Evolutionary conservation across 2,888 invertebrate genomes (phyloP), one percentile per base, ranked within the genome.

Genomic region (Microctonus brassicae): DNA sequence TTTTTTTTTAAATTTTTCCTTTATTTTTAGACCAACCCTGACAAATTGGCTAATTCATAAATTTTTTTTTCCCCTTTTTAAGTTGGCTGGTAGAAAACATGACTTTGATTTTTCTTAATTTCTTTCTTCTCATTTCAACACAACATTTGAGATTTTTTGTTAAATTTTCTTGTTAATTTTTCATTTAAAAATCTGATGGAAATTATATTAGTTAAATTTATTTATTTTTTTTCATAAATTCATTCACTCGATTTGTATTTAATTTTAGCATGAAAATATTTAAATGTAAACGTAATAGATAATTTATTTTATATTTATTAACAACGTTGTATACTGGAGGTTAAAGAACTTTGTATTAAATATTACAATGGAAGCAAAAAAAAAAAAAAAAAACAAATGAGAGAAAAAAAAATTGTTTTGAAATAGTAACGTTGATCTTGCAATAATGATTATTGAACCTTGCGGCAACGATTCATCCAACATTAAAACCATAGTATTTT

Each of bases 21-120:
- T n/a, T n/a, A n/a, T 36, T 62, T 42, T 62, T 20, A 20, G 7
- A 3, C 0, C 17, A 26, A 64, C 63, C 63, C 11, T 64, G 47
- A 64, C 63, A 64, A 64, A 64, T 64, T 24, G 20, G 52, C 29
- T 64, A 52, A 64, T 64, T 52, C 10, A 64, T 17, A n/a, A 47
- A 47, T n/a, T n/a, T 13, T 52, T 64, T 33, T 52, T 52, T 52
- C 7, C 10, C 22, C 39, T n/a, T n/a, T n/a, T n/a, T n/a, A n/a
- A n/a, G n/a, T n/a, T n/a, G n/a, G n/a, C n/a, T n/a, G n/a, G n/a
- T n/a, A n/a, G n/a, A n/a, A n/a, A 29, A 10, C 42, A 11, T 67
- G 58, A 60, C 57, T 67, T 67, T 58, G n/a, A 63, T 63, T 64
- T 26, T 36, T 11, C 2, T 9, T n/a, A 17, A 17, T 53, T 20